Conservation (phyloP, 1,140 invertebrate species). For the Drosophila tsacasi region DNA sequence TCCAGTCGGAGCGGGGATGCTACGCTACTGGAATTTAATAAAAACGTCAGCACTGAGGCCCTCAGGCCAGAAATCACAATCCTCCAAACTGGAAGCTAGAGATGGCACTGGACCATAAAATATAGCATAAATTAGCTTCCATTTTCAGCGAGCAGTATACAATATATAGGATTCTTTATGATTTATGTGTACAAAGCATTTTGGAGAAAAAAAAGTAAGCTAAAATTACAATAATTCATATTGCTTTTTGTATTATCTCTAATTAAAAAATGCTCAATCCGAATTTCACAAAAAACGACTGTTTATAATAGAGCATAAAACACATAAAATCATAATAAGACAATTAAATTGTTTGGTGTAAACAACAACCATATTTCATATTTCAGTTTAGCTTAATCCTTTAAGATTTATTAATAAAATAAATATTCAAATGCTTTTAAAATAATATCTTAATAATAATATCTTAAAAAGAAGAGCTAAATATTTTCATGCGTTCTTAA, state of each 20-base stretch:
- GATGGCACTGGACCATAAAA: constrained; percentile 18
- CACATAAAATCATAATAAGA: not conserved
- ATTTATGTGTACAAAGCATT: not conserved
- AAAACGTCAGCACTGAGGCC: constrained; percentile 57
- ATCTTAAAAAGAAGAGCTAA: no score
- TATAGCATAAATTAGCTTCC: not conserved
- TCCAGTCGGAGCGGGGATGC: constrained; percentile 11
- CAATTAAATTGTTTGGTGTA: constrained; percentile 3
- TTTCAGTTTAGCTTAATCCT: not conserved
- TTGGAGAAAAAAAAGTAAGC: not conserved
- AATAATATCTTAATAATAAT: no score
- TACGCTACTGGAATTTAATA: constrained; percentile 63
- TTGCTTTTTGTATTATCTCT: not conserved
- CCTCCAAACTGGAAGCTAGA: constrained; percentile 39
- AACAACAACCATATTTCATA: constrained; percentile 4
- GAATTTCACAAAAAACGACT: not conserved
- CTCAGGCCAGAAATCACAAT: constrained; percentile 57
- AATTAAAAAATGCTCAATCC: not conserved
- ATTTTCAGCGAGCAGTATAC: not conserved
- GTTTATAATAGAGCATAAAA: not conserved
- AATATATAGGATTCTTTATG: not conserved
- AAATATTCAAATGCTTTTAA: not conserved
- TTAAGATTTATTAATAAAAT: not conserved
- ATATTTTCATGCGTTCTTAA: no score
- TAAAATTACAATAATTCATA: not conserved